Base-by-base conservation (phyloP, 2,888 invertebrate species). In the Pyrrhia umbra region DNA sequence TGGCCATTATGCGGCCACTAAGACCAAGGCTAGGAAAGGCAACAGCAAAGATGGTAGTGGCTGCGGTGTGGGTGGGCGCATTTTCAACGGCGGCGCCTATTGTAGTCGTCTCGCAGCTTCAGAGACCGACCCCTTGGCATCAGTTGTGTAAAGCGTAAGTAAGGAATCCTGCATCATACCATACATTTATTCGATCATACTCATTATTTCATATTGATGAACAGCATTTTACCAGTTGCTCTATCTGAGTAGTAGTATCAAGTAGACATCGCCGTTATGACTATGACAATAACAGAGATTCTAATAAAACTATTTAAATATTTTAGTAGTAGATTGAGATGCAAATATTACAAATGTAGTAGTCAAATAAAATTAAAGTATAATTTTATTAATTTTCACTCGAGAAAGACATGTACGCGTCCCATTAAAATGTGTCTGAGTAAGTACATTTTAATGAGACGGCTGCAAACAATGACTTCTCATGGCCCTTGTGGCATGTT, bases 1-100 rank as follows among this genome's bases (percentile, higher is more conserved):
- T 98, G 89, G 98, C 98, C 52, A 98, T 99, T 68, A 97, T 98
- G 96, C 97, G 97, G 94, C 98, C 98, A 0, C 89, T 99, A 56
- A 95, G 96, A 77, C 98, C 98, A 0, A 95, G 98, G 40, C 96
- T 98, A 85, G 97, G 97, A 20, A 97, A 97, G 85, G 96, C 92
- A 0, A 91, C 93, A 15, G 97, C 97, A 0, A 96, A 96, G 66
- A 86, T 96, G 60, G 96, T 97, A 43, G 97, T 98, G 30, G 93
- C 95, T 0, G 90, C 95, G 0, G 97, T 98, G 0, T 98, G 98
- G 98, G 78, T 96, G 1, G 95, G 97, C 0, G 97, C 98, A 0
- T 89, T 97, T 20, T 95, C 96, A 2, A 97, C 98, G 0, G 98
- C 98, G 0, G 95, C 97, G 20, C 98, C 98, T 0, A 97, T 97